A percentile compares a stretch with the other conserved stretches of the same genome.
These are phyloP conservation scores for Uromys caudimaculatus DNA, from an alignment of 2,797 vertebrate species.

Conservation along the genomic window DNA sequence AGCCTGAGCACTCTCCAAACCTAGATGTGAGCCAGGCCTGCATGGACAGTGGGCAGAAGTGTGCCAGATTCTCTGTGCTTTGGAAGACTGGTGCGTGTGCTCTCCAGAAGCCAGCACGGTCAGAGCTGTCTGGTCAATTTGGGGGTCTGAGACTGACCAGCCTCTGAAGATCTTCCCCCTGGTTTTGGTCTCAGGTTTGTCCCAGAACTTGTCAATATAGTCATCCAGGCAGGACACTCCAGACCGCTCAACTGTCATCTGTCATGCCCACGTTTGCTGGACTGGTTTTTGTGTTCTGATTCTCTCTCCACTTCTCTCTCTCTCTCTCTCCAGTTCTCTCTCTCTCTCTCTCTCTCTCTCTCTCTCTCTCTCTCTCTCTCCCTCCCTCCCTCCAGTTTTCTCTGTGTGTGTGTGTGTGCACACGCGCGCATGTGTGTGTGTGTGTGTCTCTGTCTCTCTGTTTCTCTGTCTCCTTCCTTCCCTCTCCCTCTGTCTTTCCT, in stretches of 20 bases:
- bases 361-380: fast-evolving
- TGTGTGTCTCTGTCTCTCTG: background rate
- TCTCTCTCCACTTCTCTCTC: too few species aligned
- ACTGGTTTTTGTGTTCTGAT: too few species aligned
- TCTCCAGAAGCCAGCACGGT: background rate
- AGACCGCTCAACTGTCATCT: background rate
- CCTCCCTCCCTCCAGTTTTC: too few species aligned
- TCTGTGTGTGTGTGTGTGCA: too few species aligned
- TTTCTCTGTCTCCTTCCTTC: background rate
- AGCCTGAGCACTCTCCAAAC: background rate
- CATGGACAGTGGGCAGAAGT: background rate
- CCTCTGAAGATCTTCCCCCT: background rate
- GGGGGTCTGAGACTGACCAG: background rate
- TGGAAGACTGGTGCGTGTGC: background rate
- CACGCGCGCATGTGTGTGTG: too few species aligned
- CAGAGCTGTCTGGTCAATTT: background rate
- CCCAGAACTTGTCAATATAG: background rate
- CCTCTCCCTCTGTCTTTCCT: background rate
- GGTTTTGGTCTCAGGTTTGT: constrained; percentile 5
- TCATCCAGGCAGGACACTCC: background rate
- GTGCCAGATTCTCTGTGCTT: background rate
- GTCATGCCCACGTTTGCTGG: background rate
- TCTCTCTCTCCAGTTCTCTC: fast-evolving
- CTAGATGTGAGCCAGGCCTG: background rate
- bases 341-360: too few species aligned